Evolutionary conservation across 2,113 vertebrate species (phyloP).

Genomic region (Hippocampus barbouri): DNA sequence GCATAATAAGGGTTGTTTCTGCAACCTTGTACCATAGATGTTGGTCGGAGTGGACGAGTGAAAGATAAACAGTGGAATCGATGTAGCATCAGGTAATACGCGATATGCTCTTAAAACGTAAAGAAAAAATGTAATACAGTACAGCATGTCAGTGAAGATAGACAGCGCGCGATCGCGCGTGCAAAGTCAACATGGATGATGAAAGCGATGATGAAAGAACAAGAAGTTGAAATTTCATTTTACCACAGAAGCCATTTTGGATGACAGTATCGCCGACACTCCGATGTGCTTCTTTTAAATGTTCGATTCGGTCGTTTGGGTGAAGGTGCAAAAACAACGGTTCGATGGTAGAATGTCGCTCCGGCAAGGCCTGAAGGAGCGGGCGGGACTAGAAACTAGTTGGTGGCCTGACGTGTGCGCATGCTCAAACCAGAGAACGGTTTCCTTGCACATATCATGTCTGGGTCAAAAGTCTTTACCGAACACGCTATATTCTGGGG

Average conservation of each 20-base stretch:
- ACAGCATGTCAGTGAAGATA: constrained; percentile 30
- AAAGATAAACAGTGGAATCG: not conserved
- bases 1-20: not conserved
- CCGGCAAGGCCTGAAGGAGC: not conserved
- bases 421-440: not conserved
- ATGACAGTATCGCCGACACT: not conserved
- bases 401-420: constrained; percentile 22
- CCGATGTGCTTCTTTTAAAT: not conserved
- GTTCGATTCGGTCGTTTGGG: not conserved
- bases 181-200: not conserved
- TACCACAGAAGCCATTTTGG: constrained; percentile 56
- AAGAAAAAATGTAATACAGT: not conserved
- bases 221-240: not conserved
- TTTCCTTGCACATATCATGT: not conserved
- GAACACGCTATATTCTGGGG: not conserved
- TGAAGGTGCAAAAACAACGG: constrained; percentile 41
- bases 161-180: not conserved
- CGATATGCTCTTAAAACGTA: not conserved
- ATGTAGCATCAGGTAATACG: not conserved
- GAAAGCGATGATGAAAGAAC: no score
- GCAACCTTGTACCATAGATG: not conserved
- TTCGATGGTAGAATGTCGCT: constrained; percentile 21
- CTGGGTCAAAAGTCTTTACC: not conserved
- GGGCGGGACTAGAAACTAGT: constrained; percentile 35
- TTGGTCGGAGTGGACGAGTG: not conserved